These are phyloP conservation scores for Rhynchomys soricoides DNA, from an alignment of 2,113 vertebrate genomes.

Conservation along the genomic window DNA sequence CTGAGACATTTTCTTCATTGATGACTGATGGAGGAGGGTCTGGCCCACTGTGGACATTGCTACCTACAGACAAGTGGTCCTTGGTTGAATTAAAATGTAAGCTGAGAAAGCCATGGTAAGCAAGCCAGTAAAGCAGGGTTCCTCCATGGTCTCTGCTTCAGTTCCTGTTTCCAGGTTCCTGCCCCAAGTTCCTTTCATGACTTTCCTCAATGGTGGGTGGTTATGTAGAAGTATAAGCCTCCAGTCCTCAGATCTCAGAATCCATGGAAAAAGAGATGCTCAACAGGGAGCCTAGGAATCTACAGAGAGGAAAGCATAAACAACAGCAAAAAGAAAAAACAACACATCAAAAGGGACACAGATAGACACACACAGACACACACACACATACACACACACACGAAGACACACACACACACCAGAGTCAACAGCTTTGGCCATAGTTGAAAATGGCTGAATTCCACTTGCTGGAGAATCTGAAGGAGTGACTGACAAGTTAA, in stretches of 20 bases:
- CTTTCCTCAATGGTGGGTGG: background rate
- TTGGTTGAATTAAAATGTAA: background rate
- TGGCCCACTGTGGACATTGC: no score
- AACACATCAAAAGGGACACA: background rate
- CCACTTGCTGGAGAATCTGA: background rate
- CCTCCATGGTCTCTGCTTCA: background rate
- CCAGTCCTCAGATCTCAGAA: background rate
- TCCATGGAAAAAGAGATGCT: background rate
- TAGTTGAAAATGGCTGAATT: background rate
- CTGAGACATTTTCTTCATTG: background rate
- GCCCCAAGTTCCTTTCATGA: background rate
- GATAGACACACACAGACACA: background rate
- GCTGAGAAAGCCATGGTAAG: background rate
- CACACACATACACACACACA: background rate
- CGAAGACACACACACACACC: background rate
- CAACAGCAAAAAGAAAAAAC: fast-evolving
- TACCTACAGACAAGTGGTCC: background rate
- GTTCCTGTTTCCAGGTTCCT: background rate
- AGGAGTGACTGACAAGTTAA: no score
- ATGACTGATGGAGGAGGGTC: background rate
- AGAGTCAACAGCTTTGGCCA: fast-evolving
- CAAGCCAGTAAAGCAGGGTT: background rate
- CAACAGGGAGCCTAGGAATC: background rate
- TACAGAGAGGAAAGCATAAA: background rate
- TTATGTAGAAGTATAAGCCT: background rate